Evolutionary conservation across 2,113 vertebrate species (phyloP).

Genomic region (Chauna torquata): DNA sequence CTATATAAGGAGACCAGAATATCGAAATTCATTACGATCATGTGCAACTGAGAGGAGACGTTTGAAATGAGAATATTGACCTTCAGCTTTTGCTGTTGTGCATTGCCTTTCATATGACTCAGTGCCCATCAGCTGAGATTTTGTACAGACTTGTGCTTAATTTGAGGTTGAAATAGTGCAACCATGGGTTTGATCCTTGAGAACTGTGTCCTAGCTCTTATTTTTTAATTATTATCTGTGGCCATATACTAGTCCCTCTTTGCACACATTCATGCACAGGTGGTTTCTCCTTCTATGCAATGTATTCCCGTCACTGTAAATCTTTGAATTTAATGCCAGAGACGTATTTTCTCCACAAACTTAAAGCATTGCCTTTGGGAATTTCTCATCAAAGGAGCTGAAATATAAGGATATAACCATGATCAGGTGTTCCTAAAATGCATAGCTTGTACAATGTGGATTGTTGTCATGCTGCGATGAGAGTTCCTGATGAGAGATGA

Average conservation of each 20-base stretch:
- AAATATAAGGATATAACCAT: neutral
- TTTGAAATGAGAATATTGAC: slow-evolving; percentile 22
- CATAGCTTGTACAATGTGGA: neutral
- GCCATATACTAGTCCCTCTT: neutral
- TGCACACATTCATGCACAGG: neutral
- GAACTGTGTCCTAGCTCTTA: neutral
- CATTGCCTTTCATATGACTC: neutral
- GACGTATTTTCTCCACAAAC: slow-evolving; percentile 10
- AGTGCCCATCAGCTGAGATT: neutral
- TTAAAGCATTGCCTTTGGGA: slow-evolving; percentile 1
- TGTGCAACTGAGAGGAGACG: neutral
- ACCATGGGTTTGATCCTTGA: neutral
- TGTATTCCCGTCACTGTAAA: neutral
- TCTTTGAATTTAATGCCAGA: slow-evolving; percentile 15
- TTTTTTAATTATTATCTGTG: neutral
- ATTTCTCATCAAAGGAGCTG: slow-evolving; percentile 13
- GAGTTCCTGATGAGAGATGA: neutral
- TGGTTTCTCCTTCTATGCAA: neutral
- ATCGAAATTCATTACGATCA: neutral
- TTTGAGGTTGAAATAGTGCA: slow-evolving; percentile 2
- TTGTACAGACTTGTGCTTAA: neutral
- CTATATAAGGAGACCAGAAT: slow-evolving; percentile 24
- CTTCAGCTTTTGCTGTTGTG: slow-evolving; percentile 18
- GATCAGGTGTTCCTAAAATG: slow-evolving; percentile 19
- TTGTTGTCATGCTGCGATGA: neutral